Evolutionary conservation across 2,888 invertebrate species (phyloP), one percentile per base, ranked within the genome.

Genomic region (Atethmia centrago): DNA sequence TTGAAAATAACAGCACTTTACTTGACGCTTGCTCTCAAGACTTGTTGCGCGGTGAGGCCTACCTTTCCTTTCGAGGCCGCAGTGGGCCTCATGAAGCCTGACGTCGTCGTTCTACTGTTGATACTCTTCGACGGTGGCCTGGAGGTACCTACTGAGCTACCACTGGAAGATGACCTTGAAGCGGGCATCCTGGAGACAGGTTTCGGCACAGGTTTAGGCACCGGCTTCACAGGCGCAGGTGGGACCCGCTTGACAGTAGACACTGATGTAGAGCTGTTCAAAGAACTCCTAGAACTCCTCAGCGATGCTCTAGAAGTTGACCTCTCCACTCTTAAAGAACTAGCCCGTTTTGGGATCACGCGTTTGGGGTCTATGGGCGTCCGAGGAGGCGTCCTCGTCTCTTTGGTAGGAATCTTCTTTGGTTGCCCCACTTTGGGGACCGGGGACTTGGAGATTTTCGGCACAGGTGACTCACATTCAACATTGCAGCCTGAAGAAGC

Each of bases 71-170:
- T 97, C 83, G 98, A 98, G 16, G 98, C 98, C 42, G 98, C 97
- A 0, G 99, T 99, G 1, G 98, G 98, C 88, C 98, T 97, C 98
- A 99, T 98, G 90, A 98, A 98, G 78, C 98, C 97, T 74, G 97
- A 96, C 0, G 95, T 85, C 0, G 82, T 55, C 19, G 85, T 93
- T 91, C 96, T 92, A 87, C 78, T 81, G 40, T 92, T 83, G 62
- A 89, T 68, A 67, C 90, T 88, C 92, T 92, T 96, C 85, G 94
- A 88, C 88, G 92, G 96, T 88, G 91, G 96, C 91, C 93, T 95
- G 83, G 94, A 92, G 2, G 94, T 96, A 1, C 97, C 96, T 10
- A 96, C 95, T 12, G 96, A 96, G 81, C 96, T 95, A 12, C 96
- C 95, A 79, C 95, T 95, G 0, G 95, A 96, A 0, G 95, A 94